phyloP scores from a whole-genome alignment of 2,797 vertebrate species.

The Yasuhikotakia modesta region DNA sequence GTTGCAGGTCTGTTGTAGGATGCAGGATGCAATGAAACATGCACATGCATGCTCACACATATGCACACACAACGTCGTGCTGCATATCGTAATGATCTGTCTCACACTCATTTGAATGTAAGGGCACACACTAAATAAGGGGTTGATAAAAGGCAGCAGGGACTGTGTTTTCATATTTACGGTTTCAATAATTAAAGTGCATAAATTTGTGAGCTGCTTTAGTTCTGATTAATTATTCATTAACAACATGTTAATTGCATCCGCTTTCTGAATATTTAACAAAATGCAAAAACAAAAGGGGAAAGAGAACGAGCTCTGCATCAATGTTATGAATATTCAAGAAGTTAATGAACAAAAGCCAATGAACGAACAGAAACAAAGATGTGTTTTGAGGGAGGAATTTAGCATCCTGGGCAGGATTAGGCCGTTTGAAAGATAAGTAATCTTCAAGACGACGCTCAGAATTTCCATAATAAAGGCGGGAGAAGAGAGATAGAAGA shows the following conservation, averaged over 20 bases:
- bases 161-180: conserved; percentile 82
- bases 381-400: conserved; percentile 40
- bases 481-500: conserved; percentile 29
- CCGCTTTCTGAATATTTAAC: conserved; percentile 88
- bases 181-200: conserved; percentile 89
- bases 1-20: background rate
- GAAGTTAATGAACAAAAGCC: conserved; percentile 59
- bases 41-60: conserved; percentile 47
- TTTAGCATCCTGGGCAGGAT: conserved; percentile 49
- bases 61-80: conserved; percentile 5
- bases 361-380: conserved; percentile 60
- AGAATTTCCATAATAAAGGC: conserved; percentile 56
- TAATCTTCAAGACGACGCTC: conserved; percentile 36
- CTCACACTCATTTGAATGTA: conserved; percentile 53
- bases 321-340: conserved; percentile 75
- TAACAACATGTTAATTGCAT: conserved; percentile 92
- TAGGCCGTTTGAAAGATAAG: conserved; percentile 53
- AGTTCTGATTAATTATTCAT: conserved; percentile 92
- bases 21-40: conserved; percentile 13
- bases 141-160: conserved; percentile 56
- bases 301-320: conserved; percentile 64
- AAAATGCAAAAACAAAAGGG: conserved; percentile 81
- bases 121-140: conserved; percentile 52
- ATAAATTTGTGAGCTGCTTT: conserved; percentile 86
- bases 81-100: conserved; percentile 18